phyloP scores from a whole-genome alignment of 2,888 invertebrate genomes.

The Malthinus flaveolus region DNA sequence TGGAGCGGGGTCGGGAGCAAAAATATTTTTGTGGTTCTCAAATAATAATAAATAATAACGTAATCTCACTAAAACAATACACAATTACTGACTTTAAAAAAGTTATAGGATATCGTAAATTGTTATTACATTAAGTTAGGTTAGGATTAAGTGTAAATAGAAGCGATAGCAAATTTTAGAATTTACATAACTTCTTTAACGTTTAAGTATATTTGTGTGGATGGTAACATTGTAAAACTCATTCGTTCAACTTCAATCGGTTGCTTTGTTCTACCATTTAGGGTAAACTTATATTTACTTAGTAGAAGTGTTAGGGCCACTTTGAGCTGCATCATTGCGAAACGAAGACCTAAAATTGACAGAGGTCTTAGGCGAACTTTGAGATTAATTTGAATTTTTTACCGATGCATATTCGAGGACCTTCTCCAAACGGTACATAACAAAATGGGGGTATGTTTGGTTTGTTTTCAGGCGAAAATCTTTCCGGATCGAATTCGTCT shows the following conservation, averaged over 20 bases:
- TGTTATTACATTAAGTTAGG: too few relatives aligned
- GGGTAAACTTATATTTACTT: not conserved
- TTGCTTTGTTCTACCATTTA: not conserved
- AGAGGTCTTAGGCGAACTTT: not conserved
- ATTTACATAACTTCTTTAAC: not conserved
- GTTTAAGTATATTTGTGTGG: not conserved
- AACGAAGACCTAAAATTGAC: slow-evolving; percentile 1
- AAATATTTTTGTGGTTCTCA: too few relatives aligned
- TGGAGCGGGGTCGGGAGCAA: too few relatives aligned
- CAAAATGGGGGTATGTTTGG: not conserved
- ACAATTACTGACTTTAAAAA: too few relatives aligned
- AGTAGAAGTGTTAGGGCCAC: not conserved
- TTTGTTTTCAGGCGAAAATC: slow-evolving; percentile 12
- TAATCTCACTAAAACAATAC: too few relatives aligned
- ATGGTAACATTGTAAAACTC: slow-evolving; percentile 6
- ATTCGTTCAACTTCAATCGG: not conserved
- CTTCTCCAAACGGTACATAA: slow-evolving; percentile 35
- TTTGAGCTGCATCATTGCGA: slow-evolving; percentile 6
- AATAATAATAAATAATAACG: too few relatives aligned
- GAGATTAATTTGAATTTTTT: not conserved
- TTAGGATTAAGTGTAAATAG: too few relatives aligned
- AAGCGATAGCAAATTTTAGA: too few relatives aligned
- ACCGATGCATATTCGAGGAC: not conserved
- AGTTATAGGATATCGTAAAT: too few relatives aligned
- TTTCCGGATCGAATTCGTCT: slow-evolving; percentile 16